Percentiles rank a stretch among this genome's conserved stretches.
phyloP scores from a whole-genome alignment of 2,888 invertebrate genomes.

The Scaptomyza flava region DNA sequence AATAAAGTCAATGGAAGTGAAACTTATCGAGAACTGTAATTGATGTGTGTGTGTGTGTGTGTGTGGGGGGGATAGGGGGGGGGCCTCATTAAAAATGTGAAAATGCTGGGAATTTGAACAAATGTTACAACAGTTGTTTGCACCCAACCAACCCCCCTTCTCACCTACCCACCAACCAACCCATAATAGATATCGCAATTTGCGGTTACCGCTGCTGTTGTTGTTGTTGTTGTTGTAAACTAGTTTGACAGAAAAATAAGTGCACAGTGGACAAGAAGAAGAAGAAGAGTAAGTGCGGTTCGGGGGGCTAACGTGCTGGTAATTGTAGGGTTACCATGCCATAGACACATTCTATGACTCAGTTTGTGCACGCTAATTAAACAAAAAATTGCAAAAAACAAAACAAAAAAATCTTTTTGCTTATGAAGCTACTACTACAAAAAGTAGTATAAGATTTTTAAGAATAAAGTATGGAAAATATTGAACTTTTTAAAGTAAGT shows the following conservation, averaged over 20 bases:
- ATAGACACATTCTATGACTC: constrained; percentile 24
- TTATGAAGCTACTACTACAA: no score
- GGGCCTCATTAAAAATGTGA: constrained; percentile 46
- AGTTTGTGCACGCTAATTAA: background rate
- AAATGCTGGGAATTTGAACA: constrained; percentile 50
- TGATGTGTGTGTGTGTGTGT: constrained; percentile 35
- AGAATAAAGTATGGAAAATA: no score
- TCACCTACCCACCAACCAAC: no score
- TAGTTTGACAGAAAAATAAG: constrained; percentile 1
- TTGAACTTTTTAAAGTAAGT: no score
- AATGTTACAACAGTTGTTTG: constrained; percentile 28
- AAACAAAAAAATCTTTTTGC: no score
- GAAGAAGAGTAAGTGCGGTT: background rate
- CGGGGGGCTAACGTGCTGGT: background rate
- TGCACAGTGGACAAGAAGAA: background rate
- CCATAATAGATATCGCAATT: constrained; percentile 39
- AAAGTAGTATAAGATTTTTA: no score
- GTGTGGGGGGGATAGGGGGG: no score
- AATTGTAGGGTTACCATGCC: background rate
- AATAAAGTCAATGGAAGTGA: constrained; percentile 31
- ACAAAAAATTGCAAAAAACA: no score
- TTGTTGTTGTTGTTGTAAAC: constrained; percentile 20
- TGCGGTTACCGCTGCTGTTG: background rate
- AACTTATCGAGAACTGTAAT: constrained; percentile 50
- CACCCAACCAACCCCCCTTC: background rate